Conservation (phyloP, 1,140 invertebrate species). For the Pemphigus obesinymphae region DNA sequence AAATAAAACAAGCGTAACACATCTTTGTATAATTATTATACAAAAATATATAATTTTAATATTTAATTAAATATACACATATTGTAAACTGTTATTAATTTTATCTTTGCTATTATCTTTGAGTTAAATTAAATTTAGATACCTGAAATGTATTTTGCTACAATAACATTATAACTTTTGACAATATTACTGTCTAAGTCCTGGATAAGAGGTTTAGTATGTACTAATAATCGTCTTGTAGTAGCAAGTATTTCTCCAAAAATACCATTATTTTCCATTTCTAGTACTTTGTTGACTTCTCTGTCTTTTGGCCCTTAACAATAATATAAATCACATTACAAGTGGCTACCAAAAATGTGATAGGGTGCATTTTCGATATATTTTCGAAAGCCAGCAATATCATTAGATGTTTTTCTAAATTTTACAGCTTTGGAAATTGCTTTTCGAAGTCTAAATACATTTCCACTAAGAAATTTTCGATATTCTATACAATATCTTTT, state of each 20-base stretch:
- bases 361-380: not conserved
- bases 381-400: not conserved
- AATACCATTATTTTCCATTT: not conserved
- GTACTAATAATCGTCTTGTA: not conserved
- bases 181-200: not conserved
- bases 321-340: not conserved
- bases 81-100: too few relatives aligned
- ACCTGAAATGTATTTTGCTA: not conserved
- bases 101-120: too few relatives aligned
- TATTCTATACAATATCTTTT: not conserved
- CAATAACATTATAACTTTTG: not conserved
- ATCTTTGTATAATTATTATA: too few relatives aligned
- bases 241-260: not conserved
- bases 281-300: not conserved
- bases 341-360: not conserved
- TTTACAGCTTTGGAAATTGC: not conserved
- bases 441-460: not conserved
- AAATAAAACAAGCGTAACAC: too few relatives aligned
- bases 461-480: not conserved
- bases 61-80: too few relatives aligned
- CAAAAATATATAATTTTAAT: too few relatives aligned
- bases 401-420: not conserved
- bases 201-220: not conserved
- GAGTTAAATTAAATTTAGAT: too few relatives aligned
- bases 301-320: not conserved